Evolutionary conservation across 1,140 invertebrate genomes (phyloP).

Genomic region (honey bee (Apis mellifera)): Amel_HAv3.1 CM009932.2:13857001-13857500

Average conservation of each 20-base stretch:
- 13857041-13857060: conserved; percentile 81
- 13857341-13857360: conserved; percentile 81
- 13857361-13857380: conserved; percentile 81
- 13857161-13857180: conserved; percentile 61
- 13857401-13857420: conserved; percentile 73
- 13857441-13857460: conserved; percentile 73
- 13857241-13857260: conserved; percentile 51
- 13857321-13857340: conserved; percentile 60
- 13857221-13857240: conserved; percentile 56
- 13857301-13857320: conserved; percentile 39
- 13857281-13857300: conserved; percentile 38
- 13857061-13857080: conserved; percentile 81
- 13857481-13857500: conserved; percentile 68
- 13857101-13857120: conserved; percentile 65
- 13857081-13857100: conserved; percentile 53
- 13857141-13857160: conserved; percentile 66
- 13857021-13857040: conserved; percentile 79
- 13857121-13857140: conserved; percentile 75
- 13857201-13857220: conserved; percentile 39
- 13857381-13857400: conserved; percentile 72
- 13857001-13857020: conserved; percentile 71
- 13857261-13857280: conserved; percentile 42
- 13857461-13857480: conserved; percentile 59
- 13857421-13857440: conserved; percentile 75
- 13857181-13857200: conserved; percentile 33